Evolutionary conservation across 2,113 vertebrate species (phyloP), one percentile per base, ranked within the genome.

Genomic region (human): DNA sequence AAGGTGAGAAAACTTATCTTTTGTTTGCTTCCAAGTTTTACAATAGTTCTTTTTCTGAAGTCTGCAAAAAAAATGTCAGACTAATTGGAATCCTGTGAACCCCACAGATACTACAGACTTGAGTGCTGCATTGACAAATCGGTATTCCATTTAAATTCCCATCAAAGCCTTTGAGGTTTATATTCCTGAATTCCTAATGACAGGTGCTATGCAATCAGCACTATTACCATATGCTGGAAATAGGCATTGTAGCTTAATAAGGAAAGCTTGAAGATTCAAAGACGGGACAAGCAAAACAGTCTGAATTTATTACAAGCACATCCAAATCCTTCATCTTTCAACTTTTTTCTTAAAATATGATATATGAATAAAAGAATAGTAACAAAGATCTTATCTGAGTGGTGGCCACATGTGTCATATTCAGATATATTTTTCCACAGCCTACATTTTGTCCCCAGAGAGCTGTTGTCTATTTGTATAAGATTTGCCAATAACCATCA

Each of bases 131-230:
- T 16, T 97, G 20, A n/a, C 6, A 98, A 97, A 96, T 83, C 50
- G 97, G 84, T 97, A 96, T 97, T 98, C 93, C 95, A 90, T 95
- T 98, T 98, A 61, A 57, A 92, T 96, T 97, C 88, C 61, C 94
- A 89, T 92, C 72, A 97, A 96, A 97, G 96, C 75, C 91, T 97
- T 88, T 91, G 92, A 93, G 73, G 59, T 98, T 98, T 97, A 86
- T 94, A 73, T 52, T 93, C 89, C 10, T 93, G 94, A 96, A 97
- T 97, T 96, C 57, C 72, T 97, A 97, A 92, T 97, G 98, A 98
- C 85, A 97, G 81, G 89, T 93, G 81, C 94, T 96, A 84, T 40
- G 52, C 32, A 96, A 95, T 94, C 66, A 97, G 48, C 57, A 18
- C 66, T 79, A 38, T 83, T 93, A 93, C 12, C 83, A 94, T 89